These are phyloP conservation scores for Dysmachus trigonus DNA, from an alignment of 2,888 invertebrate genomes.

Conservation along the genomic window DNA sequence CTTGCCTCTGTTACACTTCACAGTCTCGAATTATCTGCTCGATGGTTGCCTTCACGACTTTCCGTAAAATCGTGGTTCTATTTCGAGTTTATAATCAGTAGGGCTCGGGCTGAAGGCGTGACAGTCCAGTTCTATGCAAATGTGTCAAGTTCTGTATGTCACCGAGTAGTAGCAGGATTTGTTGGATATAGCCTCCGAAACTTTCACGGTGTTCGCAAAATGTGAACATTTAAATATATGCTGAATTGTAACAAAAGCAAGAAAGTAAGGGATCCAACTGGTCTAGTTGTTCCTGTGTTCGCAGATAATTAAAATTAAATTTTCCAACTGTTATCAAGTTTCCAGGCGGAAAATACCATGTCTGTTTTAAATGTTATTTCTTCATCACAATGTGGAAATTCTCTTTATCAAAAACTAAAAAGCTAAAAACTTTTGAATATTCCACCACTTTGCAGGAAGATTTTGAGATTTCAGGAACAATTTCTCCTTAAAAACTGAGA, in stretches of 20 bases:
- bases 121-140: not conserved
- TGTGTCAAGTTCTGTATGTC: not conserved
- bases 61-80: not conserved
- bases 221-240: not conserved
- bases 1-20: not conserved
- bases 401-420: not conserved
- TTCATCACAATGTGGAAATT: not conserved
- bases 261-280: not conserved
- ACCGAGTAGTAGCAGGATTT: not conserved
- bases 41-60: not conserved
- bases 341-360: not conserved
- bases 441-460: not conserved
- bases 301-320: not conserved
- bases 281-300: not conserved
- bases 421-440: not conserved
- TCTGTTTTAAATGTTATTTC: not conserved
- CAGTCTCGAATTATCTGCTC: not conserved
- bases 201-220: not conserved
- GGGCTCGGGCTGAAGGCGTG: not conserved
- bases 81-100: not conserved
- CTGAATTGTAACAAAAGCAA: not conserved
- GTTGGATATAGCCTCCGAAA: not conserved
- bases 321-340: not conserved
- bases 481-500: not conserved
- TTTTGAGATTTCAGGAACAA: not conserved